phyloP scores from a whole-genome alignment of 2,888 invertebrate genomes.

The Stomorhina lunata region DNA sequence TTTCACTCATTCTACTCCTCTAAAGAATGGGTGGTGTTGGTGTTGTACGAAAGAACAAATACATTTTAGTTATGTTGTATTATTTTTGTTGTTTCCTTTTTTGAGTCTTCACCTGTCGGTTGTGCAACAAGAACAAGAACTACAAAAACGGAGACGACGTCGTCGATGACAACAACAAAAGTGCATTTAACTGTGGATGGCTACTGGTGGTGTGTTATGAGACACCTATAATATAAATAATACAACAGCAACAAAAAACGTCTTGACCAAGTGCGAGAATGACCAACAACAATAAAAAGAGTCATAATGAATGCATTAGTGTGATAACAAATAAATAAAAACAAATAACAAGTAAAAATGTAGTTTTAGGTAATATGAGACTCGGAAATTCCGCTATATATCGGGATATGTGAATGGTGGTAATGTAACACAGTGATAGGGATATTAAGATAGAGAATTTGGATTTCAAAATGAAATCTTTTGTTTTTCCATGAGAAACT shows the following conservation, averaged over 20 bases:
- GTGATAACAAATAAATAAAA: slow-evolving; percentile 41
- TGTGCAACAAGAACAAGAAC: slow-evolving; percentile 28
- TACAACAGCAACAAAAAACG: slow-evolving; percentile 28
- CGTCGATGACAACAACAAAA: slow-evolving; percentile 32
- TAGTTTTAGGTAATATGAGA: slow-evolving; percentile 4
- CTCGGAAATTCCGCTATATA: neutral
- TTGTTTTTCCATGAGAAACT: too few species aligned
- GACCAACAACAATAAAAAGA: slow-evolving; percentile 33
- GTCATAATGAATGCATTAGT: slow-evolving; percentile 52
- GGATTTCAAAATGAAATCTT: too few species aligned
- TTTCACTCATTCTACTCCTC: neutral
- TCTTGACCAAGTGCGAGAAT: neutral
- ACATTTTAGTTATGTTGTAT: neutral
- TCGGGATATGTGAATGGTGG: neutral
- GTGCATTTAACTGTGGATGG: slow-evolving; percentile 34
- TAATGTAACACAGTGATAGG: too few species aligned
- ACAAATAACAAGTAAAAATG: slow-evolving; percentile 30
- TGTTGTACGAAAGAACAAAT: too few species aligned
- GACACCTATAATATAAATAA: slow-evolving; percentile 27
- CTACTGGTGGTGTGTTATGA: slow-evolving; percentile 45
- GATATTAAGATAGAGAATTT: too few species aligned
- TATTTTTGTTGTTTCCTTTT: neutral
- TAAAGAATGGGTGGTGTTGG: slow-evolving; percentile 33
- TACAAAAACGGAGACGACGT: neutral
- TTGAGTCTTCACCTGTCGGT: slow-evolving; percentile 56